These are phyloP conservation scores for Pelecanoides urinatrix DNA, from an alignment of 2,113 vertebrate genomes.

Conservation along the genomic window DNA sequence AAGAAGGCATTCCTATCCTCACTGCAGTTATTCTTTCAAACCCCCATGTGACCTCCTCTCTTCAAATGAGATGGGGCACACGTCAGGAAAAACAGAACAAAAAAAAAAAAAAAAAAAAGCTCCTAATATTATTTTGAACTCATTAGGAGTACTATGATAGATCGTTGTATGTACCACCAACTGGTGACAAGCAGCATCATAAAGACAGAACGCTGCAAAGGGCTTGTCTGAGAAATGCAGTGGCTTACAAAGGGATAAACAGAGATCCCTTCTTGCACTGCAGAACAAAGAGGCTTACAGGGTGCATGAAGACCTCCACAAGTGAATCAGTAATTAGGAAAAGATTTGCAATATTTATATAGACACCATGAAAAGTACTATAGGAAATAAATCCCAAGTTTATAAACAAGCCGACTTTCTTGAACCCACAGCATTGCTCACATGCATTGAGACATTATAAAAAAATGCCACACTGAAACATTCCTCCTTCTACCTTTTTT, in stretches of 20 bases:
- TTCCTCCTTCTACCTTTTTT: not conserved
- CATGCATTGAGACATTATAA: not conserved
- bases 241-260: not conserved
- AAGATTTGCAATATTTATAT: not conserved
- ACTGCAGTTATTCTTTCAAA: not conserved
- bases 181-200: not conserved
- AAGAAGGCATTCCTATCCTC: not conserved
- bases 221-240: not conserved
- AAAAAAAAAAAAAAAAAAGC: not conserved
- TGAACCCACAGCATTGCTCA: not conserved
- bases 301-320: not conserved
- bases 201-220: not conserved
- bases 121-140: not conserved
- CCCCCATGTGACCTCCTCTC: not conserved
- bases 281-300: not conserved
- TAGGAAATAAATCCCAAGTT: not conserved
- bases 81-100: not conserved
- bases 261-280: not conserved
- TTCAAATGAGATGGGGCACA: not conserved
- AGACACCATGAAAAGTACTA: not conserved
- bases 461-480: not conserved
- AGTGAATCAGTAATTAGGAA: not conserved
- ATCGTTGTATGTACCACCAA: not conserved
- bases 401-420: not conserved
- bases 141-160: not conserved